Evolutionary conservation across 2,113 vertebrate genomes (phyloP).

Genomic region (Bubo bubo): DNA sequence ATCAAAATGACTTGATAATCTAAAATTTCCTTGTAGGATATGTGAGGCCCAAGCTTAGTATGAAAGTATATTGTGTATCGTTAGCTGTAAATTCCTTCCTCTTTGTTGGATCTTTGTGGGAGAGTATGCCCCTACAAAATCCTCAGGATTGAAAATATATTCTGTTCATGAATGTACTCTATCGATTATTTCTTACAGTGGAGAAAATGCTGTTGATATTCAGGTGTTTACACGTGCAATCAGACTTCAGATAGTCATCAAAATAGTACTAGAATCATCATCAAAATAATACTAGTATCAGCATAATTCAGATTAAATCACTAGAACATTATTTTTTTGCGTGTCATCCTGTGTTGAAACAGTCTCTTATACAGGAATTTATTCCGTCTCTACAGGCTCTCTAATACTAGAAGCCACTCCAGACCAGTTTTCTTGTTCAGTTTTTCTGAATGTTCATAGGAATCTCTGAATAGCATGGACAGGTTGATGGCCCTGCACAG

Average conservation of each 20-base stretch:
- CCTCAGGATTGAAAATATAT: not conserved
- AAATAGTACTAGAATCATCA: not conserved
- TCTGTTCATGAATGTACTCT: not conserved
- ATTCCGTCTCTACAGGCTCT: not conserved
- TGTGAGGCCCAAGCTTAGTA: not conserved
- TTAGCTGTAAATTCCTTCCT: not conserved
- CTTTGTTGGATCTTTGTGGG: not conserved
- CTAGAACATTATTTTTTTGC: not conserved
- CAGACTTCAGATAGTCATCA: not conserved
- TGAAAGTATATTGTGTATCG: not conserved
- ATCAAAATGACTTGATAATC: not conserved
- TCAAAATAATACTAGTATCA: not conserved
- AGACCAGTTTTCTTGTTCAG: not conserved
- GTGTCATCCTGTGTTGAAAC: not conserved
- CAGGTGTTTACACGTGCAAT: not conserved
- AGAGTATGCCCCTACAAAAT: not conserved
- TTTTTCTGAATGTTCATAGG: not conserved
- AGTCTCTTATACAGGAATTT: not conserved
- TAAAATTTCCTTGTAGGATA: not conserved
- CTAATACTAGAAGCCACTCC: not conserved
- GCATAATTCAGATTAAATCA: not conserved
- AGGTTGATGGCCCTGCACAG: not conserved
- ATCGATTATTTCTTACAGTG: not conserved
- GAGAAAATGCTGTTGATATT: not conserved
- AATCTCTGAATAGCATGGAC: not conserved